Evolutionary conservation across 2,888 invertebrate genomes (phyloP), one percentile per base, ranked within the genome.

Genomic region (Antheraea yamamai): DNA sequence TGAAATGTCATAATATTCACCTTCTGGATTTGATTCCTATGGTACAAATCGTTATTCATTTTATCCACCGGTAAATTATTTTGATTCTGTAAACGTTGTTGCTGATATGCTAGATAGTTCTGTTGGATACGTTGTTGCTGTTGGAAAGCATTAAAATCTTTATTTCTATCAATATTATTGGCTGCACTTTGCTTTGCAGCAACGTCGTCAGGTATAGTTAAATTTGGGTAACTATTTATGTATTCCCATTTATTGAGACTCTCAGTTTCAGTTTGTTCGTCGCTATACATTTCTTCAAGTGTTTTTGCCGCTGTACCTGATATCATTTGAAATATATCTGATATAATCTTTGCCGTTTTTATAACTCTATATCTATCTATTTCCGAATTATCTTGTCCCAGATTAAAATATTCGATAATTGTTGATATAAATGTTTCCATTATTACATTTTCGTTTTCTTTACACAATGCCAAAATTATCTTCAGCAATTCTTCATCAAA

Each of bases 401-500:
- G 12, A 20, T 70, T 70, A 39, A 39, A 20, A 8, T 39, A 20
- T 7, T 70, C 23, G 20, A 20, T 26, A n/a, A 70, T 70, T 7
- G 20, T 12, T 39, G 70, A 70, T 10, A 12, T 39, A 70, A 39
- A 70, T 12, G 70, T 70, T 39, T 70, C 39, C n/a, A 23, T 39
- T 8, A 70, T 70, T 39, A 70, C 39, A n/a, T 20, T 35, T 39
- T 70, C 10, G 70, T 35, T 39, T 70, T 70, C 39, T 70, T 70
- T 70, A 70, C 70, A 7, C n/a, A 39, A n/a, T 39, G 23, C n/a
- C 39, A 70, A 70, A 70, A 70, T 70, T 39, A 23, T 70, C 20
- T 70, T 39, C 1, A 70, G 39, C 8, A 39, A 20, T 39, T 70
- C 70, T 70, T 70, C 70, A 70, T 39, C n/a, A 20, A 39, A 39